A percentile compares a stretch with the other conserved stretches of the same genome.
Conservation (phyloP, 2,113 vertebrate species). For the Thermophis baileyi region DNA sequence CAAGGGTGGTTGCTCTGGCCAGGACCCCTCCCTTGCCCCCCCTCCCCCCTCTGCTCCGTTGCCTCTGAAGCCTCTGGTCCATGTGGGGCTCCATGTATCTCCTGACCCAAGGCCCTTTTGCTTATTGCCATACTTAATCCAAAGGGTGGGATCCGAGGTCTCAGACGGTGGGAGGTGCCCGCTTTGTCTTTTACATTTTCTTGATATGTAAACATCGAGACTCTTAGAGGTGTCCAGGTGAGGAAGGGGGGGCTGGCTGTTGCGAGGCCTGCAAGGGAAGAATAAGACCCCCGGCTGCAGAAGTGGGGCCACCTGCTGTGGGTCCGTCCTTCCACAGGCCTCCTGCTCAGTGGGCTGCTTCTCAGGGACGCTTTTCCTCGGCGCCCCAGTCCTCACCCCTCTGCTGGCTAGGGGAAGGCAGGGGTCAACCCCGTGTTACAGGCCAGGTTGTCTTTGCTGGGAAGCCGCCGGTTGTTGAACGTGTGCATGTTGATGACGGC, state of each 20-base stretch:
- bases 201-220: slow-evolving; percentile 79
- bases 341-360: neutral
- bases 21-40: neutral
- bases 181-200: slow-evolving; percentile 13
- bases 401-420: slow-evolving; percentile 79
- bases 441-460: slow-evolving; percentile 94
- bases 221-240: slow-evolving; percentile 52
- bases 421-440: slow-evolving; percentile 90
- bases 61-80: slow-evolving; percentile 6
- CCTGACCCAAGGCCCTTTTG: slow-evolving; percentile 35
- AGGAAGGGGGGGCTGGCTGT: slow-evolving; percentile 29
- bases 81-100: slow-evolving; percentile 6
- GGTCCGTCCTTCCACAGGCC: neutral
- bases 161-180: slow-evolving; percentile 31
- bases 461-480: slow-evolving; percentile 96
- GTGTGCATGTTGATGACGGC: slow-evolving; percentile 99
- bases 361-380: slow-evolving; percentile 69
- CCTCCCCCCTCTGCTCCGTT: rapidly evolving
- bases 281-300: neutral
- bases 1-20: slow-evolving; percentile 43
- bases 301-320: slow-evolving; percentile 17
- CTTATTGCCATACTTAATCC: slow-evolving; percentile 82
- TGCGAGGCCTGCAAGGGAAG: slow-evolving; percentile 32
- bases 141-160: slow-evolving; percentile 36
- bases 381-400: slow-evolving; percentile 28